Evolutionary conservation across 2,113 vertebrate genomes (phyloP), one percentile per base, ranked within the genome.

Genomic region (Erythrocercus mccallii): DNA sequence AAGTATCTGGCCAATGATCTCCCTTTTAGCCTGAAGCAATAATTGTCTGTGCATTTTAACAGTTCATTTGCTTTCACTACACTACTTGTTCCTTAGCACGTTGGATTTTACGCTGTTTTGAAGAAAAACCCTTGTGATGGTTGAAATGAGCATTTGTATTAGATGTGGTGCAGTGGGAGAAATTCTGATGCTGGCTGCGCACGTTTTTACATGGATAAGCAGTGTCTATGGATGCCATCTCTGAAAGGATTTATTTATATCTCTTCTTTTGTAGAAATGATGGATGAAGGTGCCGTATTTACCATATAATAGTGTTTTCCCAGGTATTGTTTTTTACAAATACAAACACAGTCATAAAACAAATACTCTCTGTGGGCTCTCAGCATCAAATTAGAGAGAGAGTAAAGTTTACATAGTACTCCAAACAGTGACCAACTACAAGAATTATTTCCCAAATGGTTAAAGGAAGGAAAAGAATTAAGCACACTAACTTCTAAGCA

Each of bases 61-160:
- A 93, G 81, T 88, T 86, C 87, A 89, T 97, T 97, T 91, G 51
- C 76, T 95, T 94, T 95, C 90, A 56, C 73, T 53, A 42, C 23
- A 9, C 31, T 82, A 8, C 80, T 94, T 94, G 82, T 80, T 94
- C 84, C 80, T 85, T 84, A 83, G 85, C 90, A 93, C 70, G 9
- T 68, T n/a, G 62, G 31, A 82, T 96, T 94, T 97, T 74, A 95
- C 0, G 2, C 44, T 47, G 40, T 94, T 94, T 87, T 91, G 72
- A 94, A 91, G 85, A 72, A 86, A 83, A 89, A 33, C 50, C 35
- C 40, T 92, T 90, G 42, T 72, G 82, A 90, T 65, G 57, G 77
- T 69, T 92, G 66, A 85, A 65, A 45, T 91, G 51, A 84, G 28
- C 44, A 18, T 87, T 87, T 72, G 27, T 86, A 47, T 74, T 72